Percentiles rank a stretch among this genome's conserved stretches.
These are phyloP conservation scores for Leptodirus hochenwartii DNA, from an alignment of 2,888 invertebrate species.

Conservation along the genomic window DNA sequence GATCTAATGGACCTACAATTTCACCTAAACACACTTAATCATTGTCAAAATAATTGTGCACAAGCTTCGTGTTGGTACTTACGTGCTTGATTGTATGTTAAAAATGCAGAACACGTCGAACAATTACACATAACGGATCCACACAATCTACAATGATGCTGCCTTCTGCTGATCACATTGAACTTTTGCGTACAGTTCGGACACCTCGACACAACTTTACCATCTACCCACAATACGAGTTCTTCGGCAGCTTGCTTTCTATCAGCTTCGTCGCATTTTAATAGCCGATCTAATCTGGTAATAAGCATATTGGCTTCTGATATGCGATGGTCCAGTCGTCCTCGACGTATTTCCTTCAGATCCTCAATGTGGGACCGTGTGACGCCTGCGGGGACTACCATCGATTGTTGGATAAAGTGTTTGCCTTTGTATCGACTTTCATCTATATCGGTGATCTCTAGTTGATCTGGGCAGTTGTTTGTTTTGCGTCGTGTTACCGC, in stretches of 20 bases:
- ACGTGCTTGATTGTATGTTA: constrained; percentile 64
- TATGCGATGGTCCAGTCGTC: constrained; percentile 68
- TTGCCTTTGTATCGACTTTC: too few species aligned
- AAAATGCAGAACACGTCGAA: constrained; percentile 78
- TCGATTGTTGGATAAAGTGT: too few species aligned
- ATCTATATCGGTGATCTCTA: too few species aligned
- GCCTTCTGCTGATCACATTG: constrained; percentile 57
- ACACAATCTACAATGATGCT: constrained; percentile 93
- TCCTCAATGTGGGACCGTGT: constrained; percentile 8
- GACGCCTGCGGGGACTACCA: too few species aligned
- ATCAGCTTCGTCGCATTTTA: constrained; percentile 42
- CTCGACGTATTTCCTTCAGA: constrained; percentile 32
- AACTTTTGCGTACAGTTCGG: constrained; percentile 83
- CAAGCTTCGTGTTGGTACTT: constrained; percentile 20
- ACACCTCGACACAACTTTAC: constrained; percentile 74
- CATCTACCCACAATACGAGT: constrained; percentile 86
- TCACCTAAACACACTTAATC: constrained; percentile 18
- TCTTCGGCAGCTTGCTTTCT: constrained; percentile 56
- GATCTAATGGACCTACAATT: constrained; percentile 23
- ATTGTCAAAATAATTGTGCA: constrained; percentile 9
- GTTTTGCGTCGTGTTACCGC: too few species aligned
- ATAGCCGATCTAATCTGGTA: constrained; percentile 79
- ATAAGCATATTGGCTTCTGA: constrained; percentile 91
- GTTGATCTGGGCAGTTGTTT: too few species aligned
- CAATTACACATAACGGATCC: constrained; percentile 86